Evolutionary conservation across 2,113 vertebrate genomes (phyloP), one percentile per base, ranked within the genome.

Genomic region (Engystomops pustulosus): DNA sequence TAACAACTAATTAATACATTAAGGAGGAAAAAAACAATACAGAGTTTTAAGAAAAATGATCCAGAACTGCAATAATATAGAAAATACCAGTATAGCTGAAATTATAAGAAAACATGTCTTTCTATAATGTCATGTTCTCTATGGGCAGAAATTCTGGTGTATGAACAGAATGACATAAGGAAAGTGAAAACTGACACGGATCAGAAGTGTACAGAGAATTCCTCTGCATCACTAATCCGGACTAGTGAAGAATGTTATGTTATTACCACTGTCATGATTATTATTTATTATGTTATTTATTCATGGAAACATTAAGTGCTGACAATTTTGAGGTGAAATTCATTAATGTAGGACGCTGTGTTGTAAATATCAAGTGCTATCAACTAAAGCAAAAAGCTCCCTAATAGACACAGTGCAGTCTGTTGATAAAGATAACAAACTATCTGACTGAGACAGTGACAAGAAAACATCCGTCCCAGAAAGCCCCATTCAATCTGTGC

Each of bases 361-460:
- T 34, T 77, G 74, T 58, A 58, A 78, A 78, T 27, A 60, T 58
- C 20, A 12, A 78, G 51, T 78, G 32, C 18, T 23, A 60, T 78
- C 32, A 60, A 23, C 20, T 38, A 60, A 38, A 18, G 51, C 75
- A 25, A 78, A 58, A 25, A 12, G 51, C 55, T 78, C n/a, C 75
- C 34, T 44, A 79, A 38, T 65, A 79, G 36, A 65, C 23, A 45
- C 55, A 65, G 36, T 47, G 58, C 44, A 32, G 77, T 79, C 55
- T 79, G 77, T 44, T 65, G 77, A 79, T 79, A 67, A 79, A 79
- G 77, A 79, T 79, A 79, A 79, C 77, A 79, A 36, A 65, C 36
- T 20, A 36, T 38, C 58, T 79, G 77, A 62, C 77, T 67, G 77
- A 45, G 77, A 79, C 38, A 79, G 77, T 79, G 58, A 47, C 58